phyloP scores from a whole-genome alignment of 2,888 invertebrate species.

The Metellina segmentata region DNA sequence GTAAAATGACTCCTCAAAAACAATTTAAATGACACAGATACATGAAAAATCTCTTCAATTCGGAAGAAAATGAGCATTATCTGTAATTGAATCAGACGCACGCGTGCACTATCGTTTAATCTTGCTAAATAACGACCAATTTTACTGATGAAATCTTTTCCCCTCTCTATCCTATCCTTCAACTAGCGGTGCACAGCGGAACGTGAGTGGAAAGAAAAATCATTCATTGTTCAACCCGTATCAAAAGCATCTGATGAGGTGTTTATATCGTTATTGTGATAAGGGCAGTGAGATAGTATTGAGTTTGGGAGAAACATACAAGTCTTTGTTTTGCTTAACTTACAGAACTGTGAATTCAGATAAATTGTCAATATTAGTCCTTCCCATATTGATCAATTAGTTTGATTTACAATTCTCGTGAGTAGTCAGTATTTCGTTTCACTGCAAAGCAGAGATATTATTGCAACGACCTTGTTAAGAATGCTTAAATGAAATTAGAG shows the following conservation, averaged over 20 bases:
- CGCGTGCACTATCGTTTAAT: conserved; percentile 37
- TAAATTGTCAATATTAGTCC: neutral
- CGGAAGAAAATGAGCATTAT: conserved; percentile 1
- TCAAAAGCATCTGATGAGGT: neutral
- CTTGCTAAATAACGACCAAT: conserved; percentile 25
- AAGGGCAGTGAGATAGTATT: neutral
- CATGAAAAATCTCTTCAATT: neutral
- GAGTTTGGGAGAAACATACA: neutral
- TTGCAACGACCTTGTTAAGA: too few relatives aligned
- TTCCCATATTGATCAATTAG: neutral
- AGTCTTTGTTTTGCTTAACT: neutral
- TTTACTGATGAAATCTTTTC: neutral
- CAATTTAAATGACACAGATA: neutral
- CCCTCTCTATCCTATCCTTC: neutral
- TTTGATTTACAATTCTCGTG: neutral
- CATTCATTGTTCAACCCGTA: neutral
- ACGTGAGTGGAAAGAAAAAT: neutral
- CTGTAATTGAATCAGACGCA: conserved; percentile 44
- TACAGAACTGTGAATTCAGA: neutral
- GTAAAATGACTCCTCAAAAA: neutral
- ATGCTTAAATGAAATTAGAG: too few relatives aligned
- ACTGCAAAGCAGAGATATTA: too few relatives aligned
- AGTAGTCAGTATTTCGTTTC: too few relatives aligned
- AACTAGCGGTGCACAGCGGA: neutral
- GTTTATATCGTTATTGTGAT: neutral